Evolutionary conservation across 1,140 invertebrate species (phyloP), one percentile per base, ranked within the genome.

Genomic region (Sitophilus oryzae): DNA sequence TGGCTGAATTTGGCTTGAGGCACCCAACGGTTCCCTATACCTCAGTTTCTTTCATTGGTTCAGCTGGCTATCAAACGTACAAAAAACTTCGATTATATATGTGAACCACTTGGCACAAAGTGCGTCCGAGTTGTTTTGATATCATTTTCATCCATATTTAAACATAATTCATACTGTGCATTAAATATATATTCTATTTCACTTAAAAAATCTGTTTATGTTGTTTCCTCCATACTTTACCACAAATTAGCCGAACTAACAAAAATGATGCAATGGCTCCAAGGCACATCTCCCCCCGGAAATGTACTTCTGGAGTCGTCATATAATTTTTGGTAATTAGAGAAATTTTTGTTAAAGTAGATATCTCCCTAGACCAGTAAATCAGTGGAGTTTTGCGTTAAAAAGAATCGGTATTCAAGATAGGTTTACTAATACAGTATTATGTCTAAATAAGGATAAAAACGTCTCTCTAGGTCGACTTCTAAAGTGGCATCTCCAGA

Each of bases 21-120:
- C 64, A 66, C 67, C 66, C 66, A 69, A 64, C 63, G 64, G 62
- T 58, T 66, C 73, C 73, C 76, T 77, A 77, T 72, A 77, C 76
- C 71, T 77, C 75, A 79, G 81, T 83, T 79, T 83, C 81, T 80
- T 79, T 79, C 76, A 82, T 82, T 74, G 79, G 79, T 80, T 82
- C 81, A 76, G 81, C 79, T 78, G 80, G 81, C 81, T 82, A 80
- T 77, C 74, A 79, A 81, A 74, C 66, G 55, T 49, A 49, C 16
- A 56, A 57, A 51, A 56, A 75, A 66, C 60, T 60, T 49, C 16
- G 45, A 45, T 48, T 49, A 41, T 55, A 36, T 34, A 50, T 56
- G 34, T 49, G 25, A 15, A 18, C 15, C 14, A 21, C 10, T 21
- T 48, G 3, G 18, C 19, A 21, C 3, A 30, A 38, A 8, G 11